Percentiles rank a stretch among this genome's conserved stretches.
Evolutionary conservation across 1,140 invertebrate genomes (phyloP).

Genomic region (Antheraea mylitta): DNA sequence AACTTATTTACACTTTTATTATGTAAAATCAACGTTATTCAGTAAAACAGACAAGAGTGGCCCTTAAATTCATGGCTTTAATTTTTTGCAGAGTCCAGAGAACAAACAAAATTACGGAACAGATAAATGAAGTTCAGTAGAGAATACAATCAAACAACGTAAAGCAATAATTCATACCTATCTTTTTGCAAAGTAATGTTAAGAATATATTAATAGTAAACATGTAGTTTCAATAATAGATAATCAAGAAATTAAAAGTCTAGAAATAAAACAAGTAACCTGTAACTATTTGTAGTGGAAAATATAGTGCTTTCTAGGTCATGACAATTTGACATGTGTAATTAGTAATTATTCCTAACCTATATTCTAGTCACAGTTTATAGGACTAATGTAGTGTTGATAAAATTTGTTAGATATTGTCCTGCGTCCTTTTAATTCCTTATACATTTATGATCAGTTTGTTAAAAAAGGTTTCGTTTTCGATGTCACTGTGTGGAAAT

Average conservation of each 20-base stretch:
- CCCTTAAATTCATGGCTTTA: constrained; percentile 13
- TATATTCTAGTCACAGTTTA: constrained; percentile 71
- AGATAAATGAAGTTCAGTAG: constrained; percentile 17
- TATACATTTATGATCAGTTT: background rate
- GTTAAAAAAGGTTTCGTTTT: background rate
- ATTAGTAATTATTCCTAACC: constrained; percentile 63
- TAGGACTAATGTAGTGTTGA: constrained; percentile 58
- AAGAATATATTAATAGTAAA: background rate
- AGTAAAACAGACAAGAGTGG: constrained; percentile 12
- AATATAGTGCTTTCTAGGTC: constrained; percentile 53
- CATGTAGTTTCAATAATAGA: background rate
- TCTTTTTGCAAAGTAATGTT: constrained; percentile 29
- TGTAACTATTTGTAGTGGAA: constrained; percentile 7
- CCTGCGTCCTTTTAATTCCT: constrained; percentile 3
- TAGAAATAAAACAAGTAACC: too few species aligned
- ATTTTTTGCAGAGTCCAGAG: constrained; percentile 64
- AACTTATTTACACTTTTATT: constrained; percentile 39
- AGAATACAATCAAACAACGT: constrained; percentile 31
- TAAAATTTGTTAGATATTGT: constrained; percentile 13
- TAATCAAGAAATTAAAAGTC: background rate
- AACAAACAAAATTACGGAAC: constrained; percentile 46
- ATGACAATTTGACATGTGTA: constrained; percentile 55
- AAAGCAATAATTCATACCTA: constrained; percentile 71
- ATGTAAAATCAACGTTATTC: constrained; percentile 22
- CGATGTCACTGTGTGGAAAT: background rate